phyloP scores from a whole-genome alignment of 1,140 invertebrate genomes.

The Dendrolimus punctatus region DNA sequence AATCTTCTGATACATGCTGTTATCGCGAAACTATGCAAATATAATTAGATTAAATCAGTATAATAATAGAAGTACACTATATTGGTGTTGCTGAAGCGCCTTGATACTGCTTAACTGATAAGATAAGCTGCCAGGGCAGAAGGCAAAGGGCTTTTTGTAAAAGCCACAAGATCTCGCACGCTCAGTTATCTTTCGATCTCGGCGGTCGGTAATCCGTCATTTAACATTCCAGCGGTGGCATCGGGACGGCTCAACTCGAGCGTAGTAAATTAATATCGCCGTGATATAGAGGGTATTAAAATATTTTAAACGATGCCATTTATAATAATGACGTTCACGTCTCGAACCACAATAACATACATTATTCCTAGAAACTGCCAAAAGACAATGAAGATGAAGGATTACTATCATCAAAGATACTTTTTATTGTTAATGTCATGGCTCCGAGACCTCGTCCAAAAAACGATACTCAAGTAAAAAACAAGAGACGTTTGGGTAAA shows the following conservation, averaged over 20 bases:
- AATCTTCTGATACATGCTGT: no score
- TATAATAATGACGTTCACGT: constrained; percentile 66
- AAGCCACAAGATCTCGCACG: constrained; percentile 43
- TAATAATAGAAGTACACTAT: no score
- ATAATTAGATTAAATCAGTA: no score
- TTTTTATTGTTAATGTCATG: constrained; percentile 65
- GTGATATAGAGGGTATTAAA: constrained; percentile 69
- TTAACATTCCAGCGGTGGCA: constrained; percentile 66
- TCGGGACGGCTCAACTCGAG: constrained; percentile 54
- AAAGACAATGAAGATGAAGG: constrained; percentile 70
- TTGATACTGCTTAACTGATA: no score
- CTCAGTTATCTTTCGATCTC: constrained; percentile 59
- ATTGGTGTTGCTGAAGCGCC: no score
- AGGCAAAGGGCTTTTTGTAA: constrained; percentile 28
- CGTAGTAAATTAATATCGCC: constrained; percentile 69
- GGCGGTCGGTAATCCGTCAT: constrained; percentile 64
- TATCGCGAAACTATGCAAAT: no score
- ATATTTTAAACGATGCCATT: constrained; percentile 70
- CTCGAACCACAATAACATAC: constrained; percentile 65
- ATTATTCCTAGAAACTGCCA: constrained; percentile 69
- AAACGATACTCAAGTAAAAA: constrained; percentile 57
- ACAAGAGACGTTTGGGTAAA: constrained; percentile 52
- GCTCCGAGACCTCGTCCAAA: constrained; percentile 37
- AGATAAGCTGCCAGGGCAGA: neutral
- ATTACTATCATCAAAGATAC: constrained; percentile 65